Conservation (phyloP, 1,140 invertebrate genomes). For the Dufourea novaeangliae region DNA sequence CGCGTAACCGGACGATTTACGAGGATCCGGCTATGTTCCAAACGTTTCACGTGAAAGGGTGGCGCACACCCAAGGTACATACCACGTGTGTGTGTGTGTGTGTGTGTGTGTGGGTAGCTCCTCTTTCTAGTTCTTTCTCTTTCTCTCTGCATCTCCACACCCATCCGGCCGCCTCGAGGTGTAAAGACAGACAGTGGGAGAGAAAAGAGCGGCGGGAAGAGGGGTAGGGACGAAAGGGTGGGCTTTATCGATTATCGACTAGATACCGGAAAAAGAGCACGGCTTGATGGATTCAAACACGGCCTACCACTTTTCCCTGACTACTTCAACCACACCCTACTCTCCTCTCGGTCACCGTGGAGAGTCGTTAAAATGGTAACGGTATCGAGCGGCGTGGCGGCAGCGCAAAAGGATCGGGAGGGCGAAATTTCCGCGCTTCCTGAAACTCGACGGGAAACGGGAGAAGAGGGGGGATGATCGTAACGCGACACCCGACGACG, state of each 20-base stretch:
- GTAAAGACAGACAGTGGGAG: conserved; percentile 17
- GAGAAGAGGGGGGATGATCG: too few species aligned
- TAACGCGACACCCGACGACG: conserved; percentile 21
- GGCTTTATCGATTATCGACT: conserved; percentile 66
- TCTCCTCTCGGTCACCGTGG: conserved; percentile 48
- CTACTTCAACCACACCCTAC: conserved; percentile 61
- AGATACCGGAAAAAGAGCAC: conserved; percentile 63
- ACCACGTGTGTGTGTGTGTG: not conserved
- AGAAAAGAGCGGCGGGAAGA: not conserved
- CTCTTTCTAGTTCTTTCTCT: too few species aligned
- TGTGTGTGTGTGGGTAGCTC: conserved; percentile 3
- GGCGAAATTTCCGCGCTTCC: conserved; percentile 31
- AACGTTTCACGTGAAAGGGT: conserved; percentile 32
- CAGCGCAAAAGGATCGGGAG: not conserved
- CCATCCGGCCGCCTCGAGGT: conserved; percentile 22
- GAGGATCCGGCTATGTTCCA: conserved; percentile 43
- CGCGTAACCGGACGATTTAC: conserved; percentile 48
- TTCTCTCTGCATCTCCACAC: not conserved
- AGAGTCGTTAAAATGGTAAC: conserved; percentile 63
- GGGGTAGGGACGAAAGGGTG: not conserved
- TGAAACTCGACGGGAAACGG: conserved; percentile 8
- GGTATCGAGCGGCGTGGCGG: conserved; percentile 10
- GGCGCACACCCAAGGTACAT: too few species aligned
- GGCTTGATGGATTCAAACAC: conserved; percentile 69
- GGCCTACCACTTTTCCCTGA: conserved; percentile 64